A percentile compares a stretch with the other conserved stretches of the same genome.
phyloP scores from a whole-genome alignment of 2,797 vertebrate species.

The Phalanger gymnotis region DNA sequence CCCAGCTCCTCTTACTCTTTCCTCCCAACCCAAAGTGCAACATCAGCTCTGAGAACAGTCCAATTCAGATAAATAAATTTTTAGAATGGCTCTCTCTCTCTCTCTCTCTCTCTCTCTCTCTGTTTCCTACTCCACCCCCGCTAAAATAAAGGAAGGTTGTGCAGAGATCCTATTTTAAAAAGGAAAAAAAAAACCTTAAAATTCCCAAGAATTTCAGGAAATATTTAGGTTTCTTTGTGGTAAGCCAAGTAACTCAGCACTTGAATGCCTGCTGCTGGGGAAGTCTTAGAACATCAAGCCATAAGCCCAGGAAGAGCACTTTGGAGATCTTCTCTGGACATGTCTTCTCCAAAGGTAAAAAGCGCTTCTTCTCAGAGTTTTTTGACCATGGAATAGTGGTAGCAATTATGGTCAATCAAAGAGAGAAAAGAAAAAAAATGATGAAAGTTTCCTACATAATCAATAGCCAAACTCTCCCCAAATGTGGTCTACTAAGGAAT shows the following conservation, averaged over 20 bases:
- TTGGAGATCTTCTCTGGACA: not conserved
- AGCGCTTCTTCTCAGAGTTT: not conserved
- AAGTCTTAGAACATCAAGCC: not conserved
- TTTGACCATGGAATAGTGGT: not conserved
- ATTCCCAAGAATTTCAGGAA: slow-evolving; percentile 2
- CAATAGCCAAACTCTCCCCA: not conserved
- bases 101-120: too few relatives aligned
- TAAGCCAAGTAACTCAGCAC: not conserved
- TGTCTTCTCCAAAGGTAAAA: not conserved
- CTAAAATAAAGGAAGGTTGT: not conserved
- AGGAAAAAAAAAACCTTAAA: not conserved
- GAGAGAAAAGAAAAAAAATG: not conserved
- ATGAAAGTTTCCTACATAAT: not conserved
- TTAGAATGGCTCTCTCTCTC: not conserved
- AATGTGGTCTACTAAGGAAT: not conserved
- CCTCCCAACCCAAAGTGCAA: not conserved
- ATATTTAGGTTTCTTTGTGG: slow-evolving; percentile 5
- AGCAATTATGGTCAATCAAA: not conserved
- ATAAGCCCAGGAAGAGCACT: not conserved
- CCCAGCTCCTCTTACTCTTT: not conserved
- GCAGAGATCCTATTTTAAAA: not conserved
- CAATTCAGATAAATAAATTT: not conserved
- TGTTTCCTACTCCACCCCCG: not conserved
- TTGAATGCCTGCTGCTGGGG: not conserved
- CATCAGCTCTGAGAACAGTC: not conserved